A percentile compares a stretch with the other conserved stretches of the same genome.
Evolutionary conservation across 2,113 vertebrate genomes (phyloP).

Genomic region (Planiliza haematocheilus): DNA sequence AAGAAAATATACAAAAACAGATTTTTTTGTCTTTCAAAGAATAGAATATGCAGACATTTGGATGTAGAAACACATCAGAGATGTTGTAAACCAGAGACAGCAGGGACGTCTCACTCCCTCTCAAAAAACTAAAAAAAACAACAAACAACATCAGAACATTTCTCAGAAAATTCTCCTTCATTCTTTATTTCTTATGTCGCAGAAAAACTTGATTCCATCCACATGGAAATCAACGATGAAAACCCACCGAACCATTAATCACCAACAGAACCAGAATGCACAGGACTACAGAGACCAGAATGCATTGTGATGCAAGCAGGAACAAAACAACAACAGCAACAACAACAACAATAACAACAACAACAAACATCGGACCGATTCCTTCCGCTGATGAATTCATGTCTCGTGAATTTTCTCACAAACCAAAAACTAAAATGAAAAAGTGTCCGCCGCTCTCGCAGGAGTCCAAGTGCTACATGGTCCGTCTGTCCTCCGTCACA

Average conservation of each 20-base stretch:
- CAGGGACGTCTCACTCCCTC: conserved; percentile 30
- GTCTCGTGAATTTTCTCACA: conserved; percentile 67
- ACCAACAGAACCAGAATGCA: conserved; percentile 59
- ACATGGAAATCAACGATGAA: conserved; percentile 70
- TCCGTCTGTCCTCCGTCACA: conserved; percentile 41
- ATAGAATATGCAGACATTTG: conserved; percentile 53
- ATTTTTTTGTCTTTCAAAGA: conserved; percentile 56
- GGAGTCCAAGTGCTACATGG: conserved; percentile 30
- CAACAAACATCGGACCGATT: conserved; percentile 72
- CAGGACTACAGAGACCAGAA: conserved; percentile 81
- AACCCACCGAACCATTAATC: conserved; percentile 10
- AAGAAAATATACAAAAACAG: conserved; percentile 72
- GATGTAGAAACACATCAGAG: conserved; percentile 55
- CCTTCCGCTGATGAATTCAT: conserved; percentile 65
- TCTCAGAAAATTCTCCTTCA: conserved; percentile 9
- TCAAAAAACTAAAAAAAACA: background rate
- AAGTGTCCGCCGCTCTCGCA: conserved; percentile 14
- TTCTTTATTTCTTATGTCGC: conserved; percentile 26
- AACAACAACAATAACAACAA: conserved; percentile 64
- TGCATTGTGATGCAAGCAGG: conserved; percentile 79
- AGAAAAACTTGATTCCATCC: conserved; percentile 13
- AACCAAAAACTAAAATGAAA: conserved; percentile 23
- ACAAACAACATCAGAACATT: background rate
- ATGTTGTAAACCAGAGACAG: conserved; percentile 24
- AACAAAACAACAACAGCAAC: conserved; percentile 67